phyloP scores from a whole-genome alignment of 2,797 vertebrate species.

The Takifugu ocellatus region DNA sequence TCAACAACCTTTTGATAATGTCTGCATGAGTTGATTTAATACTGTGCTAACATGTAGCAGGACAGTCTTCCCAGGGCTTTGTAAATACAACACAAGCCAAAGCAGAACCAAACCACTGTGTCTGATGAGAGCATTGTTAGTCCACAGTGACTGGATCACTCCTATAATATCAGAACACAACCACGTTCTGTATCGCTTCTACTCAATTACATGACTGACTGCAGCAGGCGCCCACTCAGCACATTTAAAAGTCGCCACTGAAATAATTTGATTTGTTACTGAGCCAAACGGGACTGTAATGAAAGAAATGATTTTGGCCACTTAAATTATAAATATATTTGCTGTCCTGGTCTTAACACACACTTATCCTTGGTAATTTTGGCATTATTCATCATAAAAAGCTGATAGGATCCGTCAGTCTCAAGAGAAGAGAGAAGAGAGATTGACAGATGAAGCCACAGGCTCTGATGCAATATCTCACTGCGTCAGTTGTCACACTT shows the following conservation, averaged over 20 bases:
- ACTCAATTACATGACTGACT: slow-evolving; percentile 39
- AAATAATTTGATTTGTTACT: slow-evolving; percentile 8
- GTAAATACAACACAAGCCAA: slow-evolving; percentile 47
- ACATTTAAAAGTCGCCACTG: slow-evolving; percentile 11
- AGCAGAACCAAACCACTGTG: slow-evolving; percentile 23
- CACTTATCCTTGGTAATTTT: slow-evolving; percentile 39
- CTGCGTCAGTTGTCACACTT: slow-evolving; percentile 69
- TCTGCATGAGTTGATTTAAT: slow-evolving; percentile 50
- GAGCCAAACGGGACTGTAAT: slow-evolving; percentile 5
- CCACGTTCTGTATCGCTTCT: slow-evolving; percentile 24
- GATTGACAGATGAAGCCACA: slow-evolving; percentile 40
- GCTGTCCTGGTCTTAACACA: slow-evolving; percentile 6
- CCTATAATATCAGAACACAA: slow-evolving; percentile 42
- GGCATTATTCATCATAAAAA: slow-evolving; percentile 25
- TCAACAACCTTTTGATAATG: slow-evolving; percentile 60
- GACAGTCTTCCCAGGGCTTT: slow-evolving; percentile 42
- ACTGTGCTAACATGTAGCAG: slow-evolving; percentile 60
- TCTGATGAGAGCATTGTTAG: slow-evolving; percentile 41
- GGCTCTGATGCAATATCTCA: slow-evolving; percentile 55
- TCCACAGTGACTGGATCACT: slow-evolving; percentile 21
- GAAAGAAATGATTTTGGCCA: slow-evolving; percentile 1
- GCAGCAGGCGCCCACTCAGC: slow-evolving; percentile 45
- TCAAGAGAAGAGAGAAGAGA: slow-evolving; percentile 38
- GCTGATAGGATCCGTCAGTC: slow-evolving; percentile 56
- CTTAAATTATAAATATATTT: slow-evolving; percentile 11